Evolutionary conservation across 2,113 vertebrate genomes (phyloP), one percentile per base, ranked within the genome.

Genomic region (Macquaria australasica): DNA sequence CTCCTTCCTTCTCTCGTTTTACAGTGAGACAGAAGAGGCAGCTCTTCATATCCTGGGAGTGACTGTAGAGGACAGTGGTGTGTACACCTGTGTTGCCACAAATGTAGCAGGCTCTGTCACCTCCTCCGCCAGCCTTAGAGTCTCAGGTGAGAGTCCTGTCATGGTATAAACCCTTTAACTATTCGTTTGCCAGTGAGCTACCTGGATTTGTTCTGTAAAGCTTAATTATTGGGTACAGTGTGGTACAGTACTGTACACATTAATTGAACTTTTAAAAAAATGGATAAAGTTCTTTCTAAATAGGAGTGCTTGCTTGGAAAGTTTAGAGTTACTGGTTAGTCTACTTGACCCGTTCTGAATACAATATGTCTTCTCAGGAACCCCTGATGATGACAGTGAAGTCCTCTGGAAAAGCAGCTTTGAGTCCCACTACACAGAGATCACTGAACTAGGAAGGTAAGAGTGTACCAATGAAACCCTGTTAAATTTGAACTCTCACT

Each of bases 401-500:
- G 96, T 97, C 81, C 93, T 96, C 92, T 99, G 98, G 98, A 99
- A 98, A 83, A 97, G 97, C 87, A 96, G 96, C 95, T 99, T 99
- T 92, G 98, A 99, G 87, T 96, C 95, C 94, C 94, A 96, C 93
- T 99, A 98, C 94, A 97, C 95, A 18, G 98, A 99, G 91, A 97
- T 98, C 91, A 96, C 97, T 77, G 98, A 99, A 92, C 96, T 99
- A 73, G 98, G 98, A 95, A 98, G 98, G 98, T 99, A 92, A 78
- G 79, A 39, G 16, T 56, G 11, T 8, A 6, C 14, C 4, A 0
- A 66, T 50, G 0, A 70, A 70, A 28, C 6, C 10, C 15, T 16
- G 2, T 23, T 53, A 5, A 4, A 6, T 41, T 23, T 62, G 1
- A 55, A 34, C 25, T 62, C 5, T 31, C n/a, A 41, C 6, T 28